Conservation (phyloP, 2,888 invertebrate species). For the Fabriciana adippe region DNA sequence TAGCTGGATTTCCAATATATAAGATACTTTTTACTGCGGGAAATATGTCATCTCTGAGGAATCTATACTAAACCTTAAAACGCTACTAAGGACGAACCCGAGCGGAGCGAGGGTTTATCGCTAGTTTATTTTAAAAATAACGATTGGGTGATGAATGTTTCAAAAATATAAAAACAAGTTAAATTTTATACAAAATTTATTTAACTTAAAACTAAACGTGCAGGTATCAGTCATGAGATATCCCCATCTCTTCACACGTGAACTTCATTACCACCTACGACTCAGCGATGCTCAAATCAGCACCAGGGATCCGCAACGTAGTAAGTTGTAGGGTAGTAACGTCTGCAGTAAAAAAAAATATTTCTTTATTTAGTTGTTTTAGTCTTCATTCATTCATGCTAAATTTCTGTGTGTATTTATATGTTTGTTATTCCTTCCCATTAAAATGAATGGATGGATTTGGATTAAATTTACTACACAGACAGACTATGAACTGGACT, state of each 20-base stretch:
- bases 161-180: not conserved
- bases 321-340: slow-evolving; percentile 42
- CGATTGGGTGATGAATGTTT: not conserved
- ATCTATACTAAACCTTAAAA: no score
- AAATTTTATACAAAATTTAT: slow-evolving; percentile 29
- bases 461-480: no score
- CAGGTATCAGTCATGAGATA: slow-evolving; percentile 39
- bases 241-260: slow-evolving; percentile 33
- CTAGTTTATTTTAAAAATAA: no score
- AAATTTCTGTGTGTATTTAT: not conserved
- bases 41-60: no score
- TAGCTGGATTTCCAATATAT: no score
- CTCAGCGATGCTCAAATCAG: slow-evolving; percentile 29
- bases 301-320: slow-evolving; percentile 47
- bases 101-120: no score
- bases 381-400: no score
- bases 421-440: no score
- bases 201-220: slow-evolving; percentile 32
- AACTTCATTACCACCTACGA: slow-evolving; percentile 18
- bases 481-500: no score
- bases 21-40: no score
- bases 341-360: slow-evolving; percentile 44
- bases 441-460: no score
- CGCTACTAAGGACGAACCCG: no score
- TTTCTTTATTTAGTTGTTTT: not conserved